Base-by-base conservation (phyloP, 1,140 invertebrate species). In the Zaprionus africanus region DNA sequence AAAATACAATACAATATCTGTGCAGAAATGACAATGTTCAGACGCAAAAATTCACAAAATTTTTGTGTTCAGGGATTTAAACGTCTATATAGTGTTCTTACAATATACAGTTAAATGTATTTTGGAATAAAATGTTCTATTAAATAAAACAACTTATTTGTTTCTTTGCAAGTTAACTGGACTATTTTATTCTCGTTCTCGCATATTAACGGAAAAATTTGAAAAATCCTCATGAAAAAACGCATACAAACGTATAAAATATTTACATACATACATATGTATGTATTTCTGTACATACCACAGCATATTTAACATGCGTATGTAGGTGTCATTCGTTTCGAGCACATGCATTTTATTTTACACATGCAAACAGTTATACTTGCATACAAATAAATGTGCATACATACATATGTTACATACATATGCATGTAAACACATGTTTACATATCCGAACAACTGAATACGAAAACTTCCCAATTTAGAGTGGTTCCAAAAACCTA, bases 401-500 rank as follows among this genome's bases (percentile, higher is more conserved):
- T 24, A 46, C 13, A 51, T 24, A 46, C 6, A 51, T 24, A 46
- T 28, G n/a, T 28, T 22, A 22, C 6, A 51, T 24, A 46, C 43
- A 24, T 28, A 62, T 51, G 26, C 17, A 62, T 49, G 51, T 62
- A 38, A 24, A 22, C 36, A 43, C 15, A 60, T 36, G 56, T 58
- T 15, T 38, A 34, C 34, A 26, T 70, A 41, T 43, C 53, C 26
- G 28, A 28, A 26, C 13, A 28, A 26, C 46, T 51, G 11, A 24
- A 24, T 19, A n/a, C 13, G 26, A 28, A 17, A n/a, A 24, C 15
- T 12, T 26, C n/a, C n/a, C 7, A 9, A 31, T 56, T 56, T 56
- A 54, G 58, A 63, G 36, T 31, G 34, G 26, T 38, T 13, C 49
- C 34, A 68, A 68, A 46, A 49, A 59, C 43, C 38, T 24, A 22